phyloP scores from a whole-genome alignment of 2,797 vertebrate genomes.

The Sarcoramphus papa region DNA sequence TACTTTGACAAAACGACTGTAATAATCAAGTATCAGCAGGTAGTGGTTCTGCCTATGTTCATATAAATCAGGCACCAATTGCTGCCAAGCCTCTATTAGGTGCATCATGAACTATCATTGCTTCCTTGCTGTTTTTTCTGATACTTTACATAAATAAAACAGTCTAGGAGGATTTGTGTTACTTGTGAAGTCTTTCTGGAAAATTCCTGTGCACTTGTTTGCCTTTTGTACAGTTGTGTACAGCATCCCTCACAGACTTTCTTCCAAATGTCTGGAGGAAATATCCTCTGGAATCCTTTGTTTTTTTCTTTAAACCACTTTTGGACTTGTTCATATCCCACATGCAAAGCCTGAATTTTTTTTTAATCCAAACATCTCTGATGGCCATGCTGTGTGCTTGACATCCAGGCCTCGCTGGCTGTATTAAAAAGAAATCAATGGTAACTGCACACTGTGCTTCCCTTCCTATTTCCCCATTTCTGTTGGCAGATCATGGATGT shows the following conservation, averaged over 20 bases:
- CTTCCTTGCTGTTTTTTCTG: background rate
- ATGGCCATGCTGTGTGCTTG: background rate
- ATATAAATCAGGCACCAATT: conserved; percentile 48
- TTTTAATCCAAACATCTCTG: background rate
- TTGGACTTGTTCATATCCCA: background rate
- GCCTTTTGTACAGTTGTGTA: background rate
- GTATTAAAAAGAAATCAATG: background rate
- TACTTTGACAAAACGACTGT: conserved; percentile 28
- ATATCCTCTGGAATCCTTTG: background rate
- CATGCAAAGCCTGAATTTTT: background rate
- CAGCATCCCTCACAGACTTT: background rate
- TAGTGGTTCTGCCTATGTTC: conserved; percentile 15
- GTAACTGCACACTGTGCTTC: background rate
- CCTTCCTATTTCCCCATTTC: background rate
- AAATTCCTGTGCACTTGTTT: background rate
- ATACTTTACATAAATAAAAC: background rate
- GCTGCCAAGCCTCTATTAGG: conserved; percentile 25
- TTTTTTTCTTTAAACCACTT: background rate
- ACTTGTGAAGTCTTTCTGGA: background rate
- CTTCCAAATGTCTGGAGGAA: background rate
- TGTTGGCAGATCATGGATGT: background rate
- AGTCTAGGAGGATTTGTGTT: background rate
- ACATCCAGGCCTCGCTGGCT: background rate
- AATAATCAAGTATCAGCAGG: conserved; percentile 58
- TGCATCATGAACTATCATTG: background rate